Percentiles rank a stretch among this genome's conserved stretches.
phyloP scores from a whole-genome alignment of 2,888 invertebrate genomes.

The Sesia apiformis region DNA sequence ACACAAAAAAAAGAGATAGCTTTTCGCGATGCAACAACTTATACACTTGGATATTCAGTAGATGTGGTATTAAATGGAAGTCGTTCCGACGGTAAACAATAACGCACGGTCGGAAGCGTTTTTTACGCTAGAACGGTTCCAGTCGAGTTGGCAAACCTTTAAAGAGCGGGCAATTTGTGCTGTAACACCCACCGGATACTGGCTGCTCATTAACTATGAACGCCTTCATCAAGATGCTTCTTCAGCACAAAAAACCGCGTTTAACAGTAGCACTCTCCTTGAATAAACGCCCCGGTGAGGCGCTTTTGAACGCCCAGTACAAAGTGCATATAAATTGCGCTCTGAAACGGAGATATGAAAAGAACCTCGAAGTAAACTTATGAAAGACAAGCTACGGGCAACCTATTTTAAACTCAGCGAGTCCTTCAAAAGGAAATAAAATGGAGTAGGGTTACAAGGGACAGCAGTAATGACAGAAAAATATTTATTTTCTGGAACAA shows the following conservation, averaged over 20 bases:
- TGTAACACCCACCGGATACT: constrained; percentile 63
- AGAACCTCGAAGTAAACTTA: constrained; percentile 37
- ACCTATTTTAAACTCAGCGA: constrained; percentile 38
- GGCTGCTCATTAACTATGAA: constrained; percentile 72
- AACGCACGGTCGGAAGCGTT: constrained; percentile 57
- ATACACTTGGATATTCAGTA: constrained; percentile 25
- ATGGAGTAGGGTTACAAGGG: constrained; percentile 1
- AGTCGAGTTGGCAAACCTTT: constrained; percentile 50
- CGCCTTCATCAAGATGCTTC: constrained; percentile 69
- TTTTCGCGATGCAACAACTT: constrained; percentile 23
- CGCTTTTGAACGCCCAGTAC: constrained; percentile 58
- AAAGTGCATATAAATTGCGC: constrained; percentile 74
- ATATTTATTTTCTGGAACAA: neutral
- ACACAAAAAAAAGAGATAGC: constrained; percentile 21
- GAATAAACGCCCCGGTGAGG: constrained; percentile 51
- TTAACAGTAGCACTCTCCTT: constrained; percentile 59
- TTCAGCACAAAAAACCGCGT: constrained; percentile 62
- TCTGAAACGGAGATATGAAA: constrained; percentile 62
- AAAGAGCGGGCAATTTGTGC: constrained; percentile 64
- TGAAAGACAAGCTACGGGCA: constrained; percentile 52
- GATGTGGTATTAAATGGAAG: constrained; percentile 50
- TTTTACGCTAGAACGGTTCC: constrained; percentile 50
- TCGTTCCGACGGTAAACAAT: constrained; percentile 65
- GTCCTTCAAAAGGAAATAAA: constrained; percentile 30
- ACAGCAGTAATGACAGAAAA: neutral